Evolutionary conservation across 2,797 vertebrate species (phyloP).

Genomic region (Myioborus melanocephalus): DNA sequence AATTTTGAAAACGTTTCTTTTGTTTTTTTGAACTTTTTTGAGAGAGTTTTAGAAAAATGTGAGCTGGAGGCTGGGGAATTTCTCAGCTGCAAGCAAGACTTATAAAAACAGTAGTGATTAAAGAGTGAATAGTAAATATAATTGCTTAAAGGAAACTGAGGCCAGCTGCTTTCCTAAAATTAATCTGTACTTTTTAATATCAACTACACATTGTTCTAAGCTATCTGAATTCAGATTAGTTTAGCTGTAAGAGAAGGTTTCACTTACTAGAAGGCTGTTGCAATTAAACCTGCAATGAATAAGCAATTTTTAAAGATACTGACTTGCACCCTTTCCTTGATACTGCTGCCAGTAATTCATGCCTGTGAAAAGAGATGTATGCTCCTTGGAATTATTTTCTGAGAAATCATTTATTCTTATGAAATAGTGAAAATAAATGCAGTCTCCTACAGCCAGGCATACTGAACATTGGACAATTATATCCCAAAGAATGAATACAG

Average conservation of each 20-base stretch:
- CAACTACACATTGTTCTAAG: not conserved
- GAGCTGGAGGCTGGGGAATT: not conserved
- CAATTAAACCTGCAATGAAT: not conserved
- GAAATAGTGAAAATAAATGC: not conserved
- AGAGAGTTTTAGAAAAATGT: not conserved
- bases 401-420: not conserved
- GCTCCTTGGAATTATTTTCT: not conserved
- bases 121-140: not conserved
- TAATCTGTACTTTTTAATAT: not conserved
- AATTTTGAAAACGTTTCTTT: not conserved
- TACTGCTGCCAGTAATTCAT: not conserved
- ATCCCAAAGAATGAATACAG: not conserved
- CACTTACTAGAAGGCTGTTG: not conserved
- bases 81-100: not conserved
- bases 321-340: not conserved
- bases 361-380: not conserved
- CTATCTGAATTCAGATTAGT: not conserved
- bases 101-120: not conserved
- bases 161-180: not conserved
- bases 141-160: not conserved
- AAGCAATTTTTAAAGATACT: not conserved
- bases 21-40: not conserved
- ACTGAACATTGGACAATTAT: not conserved
- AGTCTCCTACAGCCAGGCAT: not conserved
- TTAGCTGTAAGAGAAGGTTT: not conserved